Base-by-base conservation (phyloP, 2,888 invertebrate species). In the Patella ulyssiponensis region DNA sequence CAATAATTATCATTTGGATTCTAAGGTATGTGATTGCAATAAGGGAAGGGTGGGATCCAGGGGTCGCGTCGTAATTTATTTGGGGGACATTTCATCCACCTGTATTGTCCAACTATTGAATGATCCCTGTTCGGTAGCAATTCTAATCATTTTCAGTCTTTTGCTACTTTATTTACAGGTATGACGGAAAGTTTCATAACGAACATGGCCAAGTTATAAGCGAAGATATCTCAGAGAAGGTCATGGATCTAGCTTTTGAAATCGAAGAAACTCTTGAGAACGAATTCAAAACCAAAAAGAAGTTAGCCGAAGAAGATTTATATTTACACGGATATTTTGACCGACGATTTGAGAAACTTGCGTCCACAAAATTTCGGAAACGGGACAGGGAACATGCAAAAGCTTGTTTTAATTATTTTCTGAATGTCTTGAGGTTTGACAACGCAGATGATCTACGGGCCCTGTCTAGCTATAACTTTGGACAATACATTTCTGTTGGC, bases 361-460 rank as follows among this genome's bases (percentile, higher is more conserved):
- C 64, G 11, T 64, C 15, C 11, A 15, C 9, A 14, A 23, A 23
- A 11, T 15, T 12, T 20, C 12, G 64, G 69, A 33, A 77, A 64
- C 58, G 79, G 9, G 69, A 74, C 12, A 23, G 72, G 2, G 82
- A 83, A 58, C 44, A 44, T 44, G 81, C 82, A 27, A 78, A 75
- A 23, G 78, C 80, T 7, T 79, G 84, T 12, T 82, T 86, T 58
- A 82, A 86, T 70, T 85, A 83, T 75, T 76, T 86, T 75, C 51
- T 84, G 53, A 85, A 83, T 74, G 79, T 82, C 33, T 71, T 82
- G 51, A 79, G 84, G n/a, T 83, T 86, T 69, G 85, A 88, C 58
- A 83, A 84, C 74, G 88, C 84, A 2, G 86, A 87, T 74, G 79
- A 85, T 20, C 74, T 88, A 15, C 76, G 84, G 44, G 80, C 83